Evolutionary conservation across 2,797 vertebrate species (phyloP), one percentile per base, ranked within the genome.

Genomic region (Spinibarbus caldwelli): DNA sequence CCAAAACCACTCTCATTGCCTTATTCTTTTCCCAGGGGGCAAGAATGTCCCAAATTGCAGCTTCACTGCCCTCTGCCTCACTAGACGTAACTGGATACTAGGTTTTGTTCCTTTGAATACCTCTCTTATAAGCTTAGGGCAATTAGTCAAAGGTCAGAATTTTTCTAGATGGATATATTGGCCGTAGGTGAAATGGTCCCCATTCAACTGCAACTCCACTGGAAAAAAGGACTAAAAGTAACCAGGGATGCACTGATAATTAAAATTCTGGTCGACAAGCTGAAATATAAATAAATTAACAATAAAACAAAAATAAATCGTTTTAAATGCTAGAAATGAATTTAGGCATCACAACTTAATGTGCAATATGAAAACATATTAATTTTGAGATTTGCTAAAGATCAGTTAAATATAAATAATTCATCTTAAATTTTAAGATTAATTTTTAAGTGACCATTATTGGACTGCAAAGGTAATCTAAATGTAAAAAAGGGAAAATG

Each of bases 41-140:
- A 84, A 78, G 87, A 91, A 90, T 89, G 86, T 88, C 88, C 84
- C 82, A 91, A 86, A 87, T 87, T 91, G 82, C 85, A 72, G 81
- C 78, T 86, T 78, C 75, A 85, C 84, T 86, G 86, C 78, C 82
- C 80, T 82, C 49, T 84, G 80, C 45, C 70, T 85, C 54, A 84
- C 52, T 81, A 89, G 84, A 84, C 64, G 86, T 86, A 90, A 91
- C 84, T 17, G 57, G 76, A 90, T 88, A 59, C 84, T 66, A 34
- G 26, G 68, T 76, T 84, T 76, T 71, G 75, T 85, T 85, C 41
- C 54, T 45, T 41, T 19, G 38, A 85, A 85, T 82, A 87, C 34
- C 75, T 73, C 72, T 85, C 70, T 88, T 85, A 84, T 85, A 75
- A 64, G 54, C 41, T 78, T 43, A 77, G 59, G 70, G 84, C 64